These are phyloP conservation scores for Drosophila mimica DNA, from an alignment of 2,888 invertebrate species.

Conservation along the genomic window DNA sequence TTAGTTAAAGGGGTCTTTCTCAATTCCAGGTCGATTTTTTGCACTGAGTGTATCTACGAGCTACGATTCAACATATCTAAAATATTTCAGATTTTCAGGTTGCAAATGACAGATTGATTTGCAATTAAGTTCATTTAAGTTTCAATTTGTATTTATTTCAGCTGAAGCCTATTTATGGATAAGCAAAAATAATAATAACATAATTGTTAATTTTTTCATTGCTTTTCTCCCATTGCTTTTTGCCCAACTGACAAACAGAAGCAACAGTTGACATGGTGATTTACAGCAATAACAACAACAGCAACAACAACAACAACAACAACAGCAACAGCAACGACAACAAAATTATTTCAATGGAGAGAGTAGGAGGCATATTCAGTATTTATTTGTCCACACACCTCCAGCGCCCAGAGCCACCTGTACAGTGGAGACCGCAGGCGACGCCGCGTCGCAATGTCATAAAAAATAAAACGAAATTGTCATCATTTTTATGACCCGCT, in stretches of 20 bases:
- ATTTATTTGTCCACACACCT: conserved; percentile 29
- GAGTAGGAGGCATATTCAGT: conserved; percentile 21
- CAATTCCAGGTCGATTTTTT: no score
- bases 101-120: no score
- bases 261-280: conserved; percentile 72
- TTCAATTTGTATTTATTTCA: background rate
- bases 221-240: conserved; percentile 29
- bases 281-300: conserved; percentile 63
- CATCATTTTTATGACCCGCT: conserved; percentile 72
- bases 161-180: background rate
- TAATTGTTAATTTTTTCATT: background rate
- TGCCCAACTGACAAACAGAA: conserved; percentile 23
- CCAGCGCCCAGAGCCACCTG: conserved; percentile 49
- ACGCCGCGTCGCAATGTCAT: conserved; percentile 58
- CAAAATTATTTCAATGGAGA: conserved; percentile 46
- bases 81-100: no score
- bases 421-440: conserved; percentile 61
- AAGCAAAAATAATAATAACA: background rate
- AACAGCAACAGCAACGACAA: conserved; percentile 30
- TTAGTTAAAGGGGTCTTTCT: no score
- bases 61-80: no score
- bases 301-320: conserved; percentile 6
- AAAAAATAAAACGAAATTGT: conserved; percentile 78
- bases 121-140: background rate
- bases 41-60: no score